Evolutionary conservation across 2,888 invertebrate species (phyloP), one percentile per base, ranked within the genome.

Genomic region (Asteroscopus sphinx): DNA sequence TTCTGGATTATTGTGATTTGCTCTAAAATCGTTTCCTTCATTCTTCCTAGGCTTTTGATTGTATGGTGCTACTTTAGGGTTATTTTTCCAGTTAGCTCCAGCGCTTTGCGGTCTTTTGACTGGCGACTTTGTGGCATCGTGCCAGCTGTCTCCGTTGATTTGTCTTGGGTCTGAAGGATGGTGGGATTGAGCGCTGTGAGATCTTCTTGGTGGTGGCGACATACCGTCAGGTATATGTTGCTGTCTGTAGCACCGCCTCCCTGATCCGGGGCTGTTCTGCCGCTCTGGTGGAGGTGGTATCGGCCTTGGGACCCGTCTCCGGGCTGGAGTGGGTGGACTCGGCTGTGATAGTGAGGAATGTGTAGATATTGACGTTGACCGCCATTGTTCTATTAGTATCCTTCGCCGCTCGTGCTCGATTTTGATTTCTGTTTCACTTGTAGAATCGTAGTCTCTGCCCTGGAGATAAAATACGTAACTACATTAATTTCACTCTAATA

Each of bases 371-470:
- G 97, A 97, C 2, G 97, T 96, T 30, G 96, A 95, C 75, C 97
- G 96, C 97, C 97, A 97, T 82, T 96, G 96, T 65, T 96, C 96
- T 62, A 97, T 95, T 36, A 97, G 91, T 12, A 95, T 93, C 72
- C 95, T 95, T 59, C 97, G 94, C 52, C 97, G 95, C 54, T 96
- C 96, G 46, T 95, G 95, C 82, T 97, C 96, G 77, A 96, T 85
- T 40, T 95, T 95, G 45, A 96, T 95, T 92, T 97, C 97, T 53
- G 96, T 96, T 89, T 97, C 97, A 85, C 96, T 96, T 58, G 95
- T 95, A 7, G 97, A 96, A 83, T 97, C 97, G 87, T 97, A 97
- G 84, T 97, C 97, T 66, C 96, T 96, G 56, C 97, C 97, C 97
- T 97, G 89, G 30, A 40, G 54, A 44, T 0, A 37, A 16, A 0